These are phyloP conservation scores for Actenoides lindsayi DNA, from an alignment of 2,113 vertebrate species.

Conservation along the genomic window DNA sequence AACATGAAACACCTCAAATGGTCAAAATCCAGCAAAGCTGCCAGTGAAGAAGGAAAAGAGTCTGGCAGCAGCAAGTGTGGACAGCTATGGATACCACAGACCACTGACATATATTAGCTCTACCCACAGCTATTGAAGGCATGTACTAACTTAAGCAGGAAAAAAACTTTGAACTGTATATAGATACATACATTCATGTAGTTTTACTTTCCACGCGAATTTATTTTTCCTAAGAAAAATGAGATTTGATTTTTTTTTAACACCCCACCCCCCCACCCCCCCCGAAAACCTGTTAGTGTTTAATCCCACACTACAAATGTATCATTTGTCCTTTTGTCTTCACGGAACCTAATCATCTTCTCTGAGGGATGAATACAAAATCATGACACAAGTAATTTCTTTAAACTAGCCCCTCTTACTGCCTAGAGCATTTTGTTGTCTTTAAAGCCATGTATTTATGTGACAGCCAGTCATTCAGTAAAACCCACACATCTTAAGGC, in stretches of 20 bases:
- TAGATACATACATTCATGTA: not conserved
- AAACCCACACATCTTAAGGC: conserved; percentile 15
- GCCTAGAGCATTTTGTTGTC: not conserved
- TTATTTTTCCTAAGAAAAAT: not conserved
- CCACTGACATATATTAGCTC: not conserved
- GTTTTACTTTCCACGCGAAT: not conserved
- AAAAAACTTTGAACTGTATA: not conserved
- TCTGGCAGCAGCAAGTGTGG: not conserved
- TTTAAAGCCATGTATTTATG: conserved; percentile 30
- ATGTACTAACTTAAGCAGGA: not conserved
- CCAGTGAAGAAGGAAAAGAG: not conserved
- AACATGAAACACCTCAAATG: not conserved
- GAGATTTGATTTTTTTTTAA: not conserved
- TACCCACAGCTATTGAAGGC: not conserved
- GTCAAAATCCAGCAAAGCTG: not conserved
- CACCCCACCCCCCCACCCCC: no score
- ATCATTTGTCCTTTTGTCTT: conserved; percentile 13
- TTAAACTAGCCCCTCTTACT: conserved; percentile 7
- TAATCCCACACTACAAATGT: not conserved
- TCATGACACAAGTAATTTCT: conserved; percentile 10
- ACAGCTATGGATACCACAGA: not conserved
- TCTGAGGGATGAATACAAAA: not conserved
- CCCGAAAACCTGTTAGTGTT: not conserved
- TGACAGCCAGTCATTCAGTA: conserved; percentile 21
- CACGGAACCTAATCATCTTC: conserved; percentile 17